These are phyloP conservation scores for Drosophila pseudoobscura DNA, from an alignment of 1,140 invertebrate species.

Conservation along the genomic window DNA sequence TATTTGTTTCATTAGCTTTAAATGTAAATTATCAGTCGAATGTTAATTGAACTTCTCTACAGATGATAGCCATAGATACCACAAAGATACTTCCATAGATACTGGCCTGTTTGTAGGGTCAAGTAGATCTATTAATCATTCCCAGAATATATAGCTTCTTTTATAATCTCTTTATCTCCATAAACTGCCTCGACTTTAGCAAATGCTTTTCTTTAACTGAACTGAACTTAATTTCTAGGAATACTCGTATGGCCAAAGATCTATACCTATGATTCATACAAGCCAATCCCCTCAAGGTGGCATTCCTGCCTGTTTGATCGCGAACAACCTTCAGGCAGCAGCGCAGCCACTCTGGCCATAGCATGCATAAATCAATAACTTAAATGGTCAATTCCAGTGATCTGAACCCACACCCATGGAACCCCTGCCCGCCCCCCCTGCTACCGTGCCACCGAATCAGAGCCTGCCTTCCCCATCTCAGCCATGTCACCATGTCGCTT, in stretches of 20 bases:
- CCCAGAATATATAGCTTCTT: no score
- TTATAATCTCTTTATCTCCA: no score
- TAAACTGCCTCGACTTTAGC: no score
- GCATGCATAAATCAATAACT: conserved; percentile 35
- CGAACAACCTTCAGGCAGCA: conserved; percentile 37
- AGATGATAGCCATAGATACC: no score
- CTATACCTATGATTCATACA: conserved; percentile 26
- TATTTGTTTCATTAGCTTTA: no score
- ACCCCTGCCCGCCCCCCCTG: no score
- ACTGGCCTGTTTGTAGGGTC: no score
- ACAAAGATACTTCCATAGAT: no score
- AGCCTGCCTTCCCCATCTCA: conserved; percentile 23
- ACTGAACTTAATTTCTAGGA: background rate
- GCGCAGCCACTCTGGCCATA: conserved; percentile 1
- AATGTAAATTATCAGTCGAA: no score
- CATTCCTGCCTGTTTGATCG: conserved; percentile 34
- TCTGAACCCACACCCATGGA: conserved; percentile 43
- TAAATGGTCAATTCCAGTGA: conserved; percentile 15
- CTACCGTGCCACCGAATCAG: background rate
- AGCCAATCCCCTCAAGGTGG: conserved; percentile 23
- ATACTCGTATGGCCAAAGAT: background rate
- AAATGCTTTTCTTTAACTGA: no score
- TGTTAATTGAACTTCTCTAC: no score
- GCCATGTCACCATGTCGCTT: conserved; percentile 28
- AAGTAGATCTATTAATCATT: no score